Conservation (phyloP, 2,888 invertebrate genomes). For the Thymelicus acteon region DNA sequence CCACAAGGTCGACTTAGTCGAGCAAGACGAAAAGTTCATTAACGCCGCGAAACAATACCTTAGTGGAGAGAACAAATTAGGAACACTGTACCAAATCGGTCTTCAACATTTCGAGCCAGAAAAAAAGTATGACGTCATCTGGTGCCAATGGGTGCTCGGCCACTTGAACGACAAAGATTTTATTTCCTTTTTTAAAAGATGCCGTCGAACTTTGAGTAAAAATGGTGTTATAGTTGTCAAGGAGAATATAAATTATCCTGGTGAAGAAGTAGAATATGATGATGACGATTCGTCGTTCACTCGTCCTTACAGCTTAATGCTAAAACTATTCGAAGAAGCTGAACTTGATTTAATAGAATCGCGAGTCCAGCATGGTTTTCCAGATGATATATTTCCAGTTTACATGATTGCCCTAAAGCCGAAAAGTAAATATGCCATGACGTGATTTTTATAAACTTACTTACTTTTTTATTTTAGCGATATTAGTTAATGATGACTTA, state of each 20-base stretch:
- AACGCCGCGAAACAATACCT: conserved; percentile 86
- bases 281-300: conserved; percentile 95
- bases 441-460: not conserved
- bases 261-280: conserved; percentile 87
- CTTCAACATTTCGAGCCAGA: conserved; percentile 94
- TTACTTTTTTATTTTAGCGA: no score
- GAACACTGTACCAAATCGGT: conserved; percentile 88
- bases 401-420: conserved; percentile 92
- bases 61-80: conserved; percentile 83
- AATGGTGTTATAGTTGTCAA: conserved; percentile 68
- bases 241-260: conserved; percentile 91
- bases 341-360: conserved; percentile 88
- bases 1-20: conserved; percentile 94
- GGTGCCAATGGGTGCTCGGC: conserved; percentile 98
- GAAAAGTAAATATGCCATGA: conserved; percentile 36
- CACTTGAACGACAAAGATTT: conserved; percentile 94
- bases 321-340: conserved; percentile 88
- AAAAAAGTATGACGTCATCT: conserved; percentile 94
- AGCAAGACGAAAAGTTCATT: conserved; percentile 94
- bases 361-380: conserved; percentile 92
- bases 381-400: conserved; percentile 94
- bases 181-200: conserved; percentile 87
- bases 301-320: conserved; percentile 87
- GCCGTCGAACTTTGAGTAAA: conserved; percentile 74
- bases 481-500: no score